Conservation (phyloP, 2,888 invertebrate species). For the Leucania comma region DNA sequence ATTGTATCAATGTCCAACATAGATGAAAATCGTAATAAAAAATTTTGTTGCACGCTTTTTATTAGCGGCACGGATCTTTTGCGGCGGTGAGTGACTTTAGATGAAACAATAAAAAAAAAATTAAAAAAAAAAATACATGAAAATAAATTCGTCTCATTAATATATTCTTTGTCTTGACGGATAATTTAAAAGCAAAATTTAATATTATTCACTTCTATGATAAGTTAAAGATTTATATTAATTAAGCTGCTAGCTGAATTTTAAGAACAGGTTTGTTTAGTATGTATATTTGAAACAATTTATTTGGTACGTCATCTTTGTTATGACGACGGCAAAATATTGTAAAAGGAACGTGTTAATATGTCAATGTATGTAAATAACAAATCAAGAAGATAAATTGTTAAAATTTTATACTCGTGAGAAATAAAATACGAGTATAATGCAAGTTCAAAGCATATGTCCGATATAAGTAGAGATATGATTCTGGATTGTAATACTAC, state of each 20-base stretch:
- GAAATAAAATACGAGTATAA: constrained; percentile 1
- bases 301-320: neutral
- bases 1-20: too few species aligned
- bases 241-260: neutral
- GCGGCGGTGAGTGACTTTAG: neutral
- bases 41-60: too few species aligned
- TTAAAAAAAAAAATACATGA: too few species aligned
- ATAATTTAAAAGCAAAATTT: neutral
- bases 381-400: neutral
- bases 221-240: neutral
- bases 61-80: too few species aligned
- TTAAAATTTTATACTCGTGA: neutral
- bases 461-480: neutral
- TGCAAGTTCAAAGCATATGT: neutral
- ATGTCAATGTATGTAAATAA: neutral
- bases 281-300: neutral
- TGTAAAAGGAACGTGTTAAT: neutral
- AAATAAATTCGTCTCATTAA: neutral
- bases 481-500: neutral
- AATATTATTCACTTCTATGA: neutral
- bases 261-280: neutral
- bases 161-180: neutral
- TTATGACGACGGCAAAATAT: neutral
- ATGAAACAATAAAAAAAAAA: neutral
- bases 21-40: too few species aligned